Evolutionary conservation across 2,113 vertebrate genomes (phyloP).

Genomic region (Erythrocebus patas): DNA sequence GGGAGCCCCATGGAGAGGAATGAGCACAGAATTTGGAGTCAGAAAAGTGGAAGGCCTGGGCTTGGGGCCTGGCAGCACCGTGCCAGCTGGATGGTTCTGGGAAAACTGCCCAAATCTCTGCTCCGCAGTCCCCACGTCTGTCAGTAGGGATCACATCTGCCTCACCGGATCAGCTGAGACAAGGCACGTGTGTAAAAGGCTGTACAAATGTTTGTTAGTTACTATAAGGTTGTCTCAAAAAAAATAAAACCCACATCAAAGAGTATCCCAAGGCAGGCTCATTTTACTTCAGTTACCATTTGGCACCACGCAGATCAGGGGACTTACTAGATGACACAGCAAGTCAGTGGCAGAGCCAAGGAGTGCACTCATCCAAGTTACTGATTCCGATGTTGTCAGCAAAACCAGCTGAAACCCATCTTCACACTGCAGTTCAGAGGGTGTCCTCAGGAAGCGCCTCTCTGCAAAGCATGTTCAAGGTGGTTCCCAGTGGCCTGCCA

Average conservation of each 20-base stretch:
- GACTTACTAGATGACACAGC: constrained; percentile 21
- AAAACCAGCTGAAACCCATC: background rate
- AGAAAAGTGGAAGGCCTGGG: background rate
- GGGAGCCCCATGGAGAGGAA: background rate
- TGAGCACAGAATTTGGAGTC: background rate
- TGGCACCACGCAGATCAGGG: background rate
- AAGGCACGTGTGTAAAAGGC: background rate
- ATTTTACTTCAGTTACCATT: background rate
- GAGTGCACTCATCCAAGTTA: background rate
- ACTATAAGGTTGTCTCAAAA: background rate
- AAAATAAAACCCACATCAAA: background rate
- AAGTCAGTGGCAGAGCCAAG: background rate
- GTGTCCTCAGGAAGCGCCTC: background rate
- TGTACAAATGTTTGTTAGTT: background rate
- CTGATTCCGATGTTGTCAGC: fast-evolving
- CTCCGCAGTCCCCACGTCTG: background rate
- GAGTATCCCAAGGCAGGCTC: background rate
- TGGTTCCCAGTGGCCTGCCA: background rate
- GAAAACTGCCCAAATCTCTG: background rate
- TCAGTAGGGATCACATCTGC: background rate
- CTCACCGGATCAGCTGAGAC: background rate
- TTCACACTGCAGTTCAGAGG: background rate
- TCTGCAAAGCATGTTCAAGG: background rate
- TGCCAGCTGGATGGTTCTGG: background rate
- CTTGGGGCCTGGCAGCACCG: background rate